Conservation (phyloP, 1,140 invertebrate genomes). For the Temnothorax nylanderi region DNA sequence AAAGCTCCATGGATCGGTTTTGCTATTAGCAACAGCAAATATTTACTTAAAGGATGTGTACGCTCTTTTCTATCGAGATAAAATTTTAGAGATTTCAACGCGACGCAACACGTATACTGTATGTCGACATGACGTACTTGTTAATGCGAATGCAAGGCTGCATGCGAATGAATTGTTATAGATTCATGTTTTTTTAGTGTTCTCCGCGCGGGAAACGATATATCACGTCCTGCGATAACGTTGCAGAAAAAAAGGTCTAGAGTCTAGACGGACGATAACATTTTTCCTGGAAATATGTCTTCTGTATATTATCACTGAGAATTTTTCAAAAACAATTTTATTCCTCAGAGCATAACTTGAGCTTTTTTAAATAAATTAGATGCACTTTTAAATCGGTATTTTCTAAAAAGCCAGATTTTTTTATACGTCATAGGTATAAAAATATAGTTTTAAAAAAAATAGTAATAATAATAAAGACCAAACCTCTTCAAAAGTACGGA, state of each 20-base stretch:
- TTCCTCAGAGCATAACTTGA: background rate
- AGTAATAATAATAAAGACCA: background rate
- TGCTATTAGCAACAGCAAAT: constrained; percentile 4
- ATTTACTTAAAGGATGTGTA: background rate
- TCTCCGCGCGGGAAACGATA: background rate
- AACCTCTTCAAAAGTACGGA: background rate
- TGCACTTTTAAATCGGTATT: background rate
- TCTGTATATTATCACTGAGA: background rate
- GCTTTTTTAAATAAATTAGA: background rate
- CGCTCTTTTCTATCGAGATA: background rate
- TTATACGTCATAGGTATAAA: background rate
- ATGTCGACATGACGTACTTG: background rate
- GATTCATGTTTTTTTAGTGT: background rate
- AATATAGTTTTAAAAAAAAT: background rate
- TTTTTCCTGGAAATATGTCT: background rate
- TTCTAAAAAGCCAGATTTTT: background rate
- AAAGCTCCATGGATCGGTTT: background rate
- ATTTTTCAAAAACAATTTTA: background rate
- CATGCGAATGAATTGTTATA: background rate
- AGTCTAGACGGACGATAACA: background rate
- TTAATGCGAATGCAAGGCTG: background rate
- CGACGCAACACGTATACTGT: background rate
- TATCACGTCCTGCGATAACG: background rate
- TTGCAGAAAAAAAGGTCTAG: background rate
- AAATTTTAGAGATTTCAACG: background rate